Conservation (phyloP, 2,113 vertebrate genomes). For the Protobothrops mucrosquamatus region DNA sequence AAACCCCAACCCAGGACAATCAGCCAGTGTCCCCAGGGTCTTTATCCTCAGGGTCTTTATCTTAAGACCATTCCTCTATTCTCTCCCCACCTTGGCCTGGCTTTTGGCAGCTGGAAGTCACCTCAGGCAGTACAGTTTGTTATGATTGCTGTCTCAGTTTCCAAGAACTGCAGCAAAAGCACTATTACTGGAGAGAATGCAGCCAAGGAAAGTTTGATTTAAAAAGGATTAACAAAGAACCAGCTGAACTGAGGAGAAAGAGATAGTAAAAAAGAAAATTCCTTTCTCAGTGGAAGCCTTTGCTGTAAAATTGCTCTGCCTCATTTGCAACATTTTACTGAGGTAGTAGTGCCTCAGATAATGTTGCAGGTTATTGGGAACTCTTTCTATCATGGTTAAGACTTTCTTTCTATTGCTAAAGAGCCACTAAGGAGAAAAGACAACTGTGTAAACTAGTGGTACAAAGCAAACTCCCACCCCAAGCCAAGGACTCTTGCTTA, state of each 20-base stretch:
- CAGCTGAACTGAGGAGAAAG: conserved; percentile 7
- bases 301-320: neutral
- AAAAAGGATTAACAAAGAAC: conserved; percentile 5
- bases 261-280: neutral
- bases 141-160: conserved; percentile 68
- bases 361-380: neutral
- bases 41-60: conserved; percentile 16
- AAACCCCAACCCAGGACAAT: conserved; percentile 39
- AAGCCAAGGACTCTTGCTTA: neutral
- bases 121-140: conserved; percentile 49
- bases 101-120: conserved; percentile 47
- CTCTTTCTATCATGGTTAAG: neutral
- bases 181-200: conserved; percentile 52
- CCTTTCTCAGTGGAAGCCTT: neutral
- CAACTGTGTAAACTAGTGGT: neutral
- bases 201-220: conserved; percentile 32
- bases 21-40: conserved; percentile 32
- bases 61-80: conserved; percentile 27
- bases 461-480: neutral
- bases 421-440: neutral
- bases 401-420: neutral
- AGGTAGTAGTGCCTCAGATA: neutral
- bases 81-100: conserved; percentile 38
- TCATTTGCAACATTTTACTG: neutral
- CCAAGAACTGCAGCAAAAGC: conserved; percentile 65